Evolutionary conservation across 1,140 invertebrate species (phyloP).

Genomic region (Heliothis subflexa): DNA sequence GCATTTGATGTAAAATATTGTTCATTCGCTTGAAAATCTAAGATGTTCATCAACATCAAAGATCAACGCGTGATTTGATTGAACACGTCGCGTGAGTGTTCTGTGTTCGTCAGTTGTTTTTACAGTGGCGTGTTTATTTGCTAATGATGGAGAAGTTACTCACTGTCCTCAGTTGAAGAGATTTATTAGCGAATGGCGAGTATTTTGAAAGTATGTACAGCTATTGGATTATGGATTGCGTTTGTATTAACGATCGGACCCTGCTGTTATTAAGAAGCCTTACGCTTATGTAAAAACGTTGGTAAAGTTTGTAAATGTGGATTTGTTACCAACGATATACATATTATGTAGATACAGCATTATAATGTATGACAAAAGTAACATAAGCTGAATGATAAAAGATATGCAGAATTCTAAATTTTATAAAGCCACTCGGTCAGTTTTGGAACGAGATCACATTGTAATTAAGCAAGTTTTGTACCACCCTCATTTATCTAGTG

Average conservation of each 20-base stretch:
- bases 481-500: no score
- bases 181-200: conserved; percentile 5
- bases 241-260: conserved; percentile 12
- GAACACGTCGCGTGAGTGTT: not conserved
- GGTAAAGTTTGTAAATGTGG: not conserved
- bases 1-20: conserved; percentile 3
- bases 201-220: conserved; percentile 10
- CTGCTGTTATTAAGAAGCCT: conserved; percentile 3
- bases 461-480: conserved; percentile 1
- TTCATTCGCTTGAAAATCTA: conserved; percentile 20
- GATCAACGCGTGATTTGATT: not conserved
- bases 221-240: not conserved
- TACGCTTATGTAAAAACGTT: conserved; percentile 4
- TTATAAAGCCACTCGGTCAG: not conserved
- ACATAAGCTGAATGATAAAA: not conserved
- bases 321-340: conserved; percentile 13
- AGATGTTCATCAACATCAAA: not conserved
- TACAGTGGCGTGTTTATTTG: not conserved
- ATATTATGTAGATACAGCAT: conserved; percentile 23
- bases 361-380: conserved; percentile 27
- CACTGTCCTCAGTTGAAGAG: not conserved
- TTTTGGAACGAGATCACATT: not conserved
- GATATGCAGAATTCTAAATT: conserved; percentile 14
- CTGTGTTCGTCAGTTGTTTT: not conserved
- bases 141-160: not conserved